A percentile compares a stretch with the other conserved stretches of the same genome.
phyloP scores from a whole-genome alignment of 2,113 vertebrate species.

The Cynocephalus volans region DNA sequence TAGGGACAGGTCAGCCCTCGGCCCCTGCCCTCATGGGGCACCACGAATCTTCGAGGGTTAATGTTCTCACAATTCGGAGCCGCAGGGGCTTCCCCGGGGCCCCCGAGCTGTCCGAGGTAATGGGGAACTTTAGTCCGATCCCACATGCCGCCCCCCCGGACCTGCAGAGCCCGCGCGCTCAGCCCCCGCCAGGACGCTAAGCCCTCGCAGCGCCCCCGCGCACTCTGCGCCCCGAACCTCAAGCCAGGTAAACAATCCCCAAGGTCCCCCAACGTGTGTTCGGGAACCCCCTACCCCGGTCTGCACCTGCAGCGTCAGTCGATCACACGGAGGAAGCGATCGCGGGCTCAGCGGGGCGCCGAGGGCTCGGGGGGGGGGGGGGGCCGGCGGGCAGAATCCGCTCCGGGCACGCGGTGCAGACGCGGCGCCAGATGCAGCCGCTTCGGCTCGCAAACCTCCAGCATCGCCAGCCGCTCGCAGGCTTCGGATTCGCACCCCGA shows the following conservation, averaged over 20 bases:
- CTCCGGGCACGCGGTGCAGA: slow-evolving; percentile 81
- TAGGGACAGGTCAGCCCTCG: background rate
- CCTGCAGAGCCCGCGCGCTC: slow-evolving; percentile 37
- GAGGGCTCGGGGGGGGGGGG: slow-evolving; percentile 76
- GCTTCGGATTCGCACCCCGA: slow-evolving; percentile 82
- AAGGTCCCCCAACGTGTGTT: slow-evolving; percentile 6
- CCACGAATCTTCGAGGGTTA: slow-evolving; percentile 67
- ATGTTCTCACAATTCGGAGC: slow-evolving; percentile 43
- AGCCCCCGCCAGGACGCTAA: slow-evolving; percentile 17
- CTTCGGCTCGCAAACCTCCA: slow-evolving; percentile 83
- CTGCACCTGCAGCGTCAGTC: slow-evolving; percentile 83
- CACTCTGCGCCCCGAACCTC: slow-evolving; percentile 38
- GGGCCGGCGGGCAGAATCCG: slow-evolving; percentile 72
- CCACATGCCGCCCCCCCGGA: background rate
- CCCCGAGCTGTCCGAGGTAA: slow-evolving; percentile 27
- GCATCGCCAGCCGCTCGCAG: slow-evolving; percentile 85
- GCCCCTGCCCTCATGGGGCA: slow-evolving; percentile 27
- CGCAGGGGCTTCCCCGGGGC: slow-evolving; percentile 60
- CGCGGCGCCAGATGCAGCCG: slow-evolving; percentile 84
- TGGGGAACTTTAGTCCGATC: slow-evolving; percentile 73
- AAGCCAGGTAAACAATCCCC: slow-evolving; percentile 6
- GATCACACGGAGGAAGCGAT: slow-evolving; percentile 72
- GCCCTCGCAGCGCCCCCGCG: background rate
- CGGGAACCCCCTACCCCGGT: background rate
- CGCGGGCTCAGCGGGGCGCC: slow-evolving; percentile 62